A percentile compares a stretch with the other conserved stretches of the same genome.
These are phyloP conservation scores for Carlito syrichta DNA, from an alignment of 2,113 vertebrate genomes.

Conservation along the genomic window DNA sequence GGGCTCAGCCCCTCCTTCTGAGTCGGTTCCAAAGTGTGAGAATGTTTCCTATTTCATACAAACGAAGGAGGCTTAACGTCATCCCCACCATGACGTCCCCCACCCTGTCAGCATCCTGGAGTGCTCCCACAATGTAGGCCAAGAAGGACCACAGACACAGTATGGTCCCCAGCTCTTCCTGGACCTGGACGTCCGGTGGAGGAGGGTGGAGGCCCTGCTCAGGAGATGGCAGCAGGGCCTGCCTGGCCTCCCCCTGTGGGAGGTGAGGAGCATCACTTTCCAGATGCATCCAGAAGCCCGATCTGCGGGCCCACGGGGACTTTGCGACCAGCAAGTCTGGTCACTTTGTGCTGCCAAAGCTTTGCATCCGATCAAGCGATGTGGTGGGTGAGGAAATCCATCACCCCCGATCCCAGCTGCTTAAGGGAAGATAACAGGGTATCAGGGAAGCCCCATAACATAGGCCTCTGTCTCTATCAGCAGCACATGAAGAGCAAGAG, in stretches of 20 bases:
- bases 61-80: neutral
- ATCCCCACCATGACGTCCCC: too few relatives aligned
- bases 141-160: neutral
- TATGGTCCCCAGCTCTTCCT: neutral
- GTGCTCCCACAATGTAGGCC: too few relatives aligned
- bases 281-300: neutral
- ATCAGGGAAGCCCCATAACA: too few relatives aligned
- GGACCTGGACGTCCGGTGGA: fast-evolving
- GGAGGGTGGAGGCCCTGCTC: too few relatives aligned
- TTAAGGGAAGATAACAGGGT: neutral
- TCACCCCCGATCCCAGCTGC: neutral
- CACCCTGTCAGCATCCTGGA: neutral
- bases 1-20: neutral
- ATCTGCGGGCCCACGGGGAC: neutral
- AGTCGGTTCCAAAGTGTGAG: neutral
- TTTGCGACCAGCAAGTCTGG: neutral
- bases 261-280: neutral
- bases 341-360: neutral
- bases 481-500: neutral
- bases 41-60: neutral
- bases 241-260: neutral
- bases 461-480: neutral
- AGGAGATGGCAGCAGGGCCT: neutral
- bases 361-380: neutral
- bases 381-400: neutral